A percentile compares a stretch with the other conserved stretches of the same genome.
These are phyloP conservation scores for Numenius phaeopus DNA, from an alignment of 2,797 vertebrate genomes.

Conservation along the genomic window DNA sequence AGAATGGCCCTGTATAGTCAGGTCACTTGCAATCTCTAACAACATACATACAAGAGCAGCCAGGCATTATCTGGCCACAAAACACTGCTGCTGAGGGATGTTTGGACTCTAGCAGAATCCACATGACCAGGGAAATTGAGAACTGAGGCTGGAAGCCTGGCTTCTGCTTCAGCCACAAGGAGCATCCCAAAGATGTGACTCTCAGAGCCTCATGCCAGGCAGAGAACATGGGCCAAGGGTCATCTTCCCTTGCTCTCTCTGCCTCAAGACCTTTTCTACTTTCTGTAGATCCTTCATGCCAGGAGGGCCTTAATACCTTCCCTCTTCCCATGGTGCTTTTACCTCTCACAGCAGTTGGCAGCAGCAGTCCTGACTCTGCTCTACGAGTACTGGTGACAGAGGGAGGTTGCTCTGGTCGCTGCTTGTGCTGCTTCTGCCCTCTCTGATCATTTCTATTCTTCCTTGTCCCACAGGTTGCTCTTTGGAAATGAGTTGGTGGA, in stretches of 20 bases:
- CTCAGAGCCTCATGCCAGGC: not conserved
- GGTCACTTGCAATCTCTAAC: not conserved
- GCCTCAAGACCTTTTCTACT: not conserved
- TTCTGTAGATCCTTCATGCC: not conserved
- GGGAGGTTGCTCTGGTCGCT: not conserved
- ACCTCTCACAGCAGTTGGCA: not conserved
- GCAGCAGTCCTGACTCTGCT: not conserved
- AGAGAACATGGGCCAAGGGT: not conserved
- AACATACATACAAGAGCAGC: not conserved
- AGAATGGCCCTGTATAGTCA: not conserved
- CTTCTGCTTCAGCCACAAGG: not conserved
- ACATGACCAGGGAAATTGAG: not conserved
- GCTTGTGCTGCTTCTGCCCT: not conserved
- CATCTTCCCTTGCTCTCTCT: not conserved
- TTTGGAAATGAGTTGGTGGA: not conserved
- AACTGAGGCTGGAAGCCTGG: not conserved
- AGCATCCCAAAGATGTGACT: not conserved
- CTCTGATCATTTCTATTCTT: not conserved
- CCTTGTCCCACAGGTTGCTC: not conserved
- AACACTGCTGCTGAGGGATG: not conserved
- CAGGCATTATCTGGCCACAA: constrained; percentile 30
- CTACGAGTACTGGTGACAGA: not conserved
- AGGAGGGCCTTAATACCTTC: not conserved
- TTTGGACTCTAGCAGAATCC: not conserved
- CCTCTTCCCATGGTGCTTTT: not conserved